A percentile compares a stretch with the other conserved stretches of the same genome.
phyloP scores from a whole-genome alignment of 2,888 invertebrate species.

The Plagiodera versicolora region DNA sequence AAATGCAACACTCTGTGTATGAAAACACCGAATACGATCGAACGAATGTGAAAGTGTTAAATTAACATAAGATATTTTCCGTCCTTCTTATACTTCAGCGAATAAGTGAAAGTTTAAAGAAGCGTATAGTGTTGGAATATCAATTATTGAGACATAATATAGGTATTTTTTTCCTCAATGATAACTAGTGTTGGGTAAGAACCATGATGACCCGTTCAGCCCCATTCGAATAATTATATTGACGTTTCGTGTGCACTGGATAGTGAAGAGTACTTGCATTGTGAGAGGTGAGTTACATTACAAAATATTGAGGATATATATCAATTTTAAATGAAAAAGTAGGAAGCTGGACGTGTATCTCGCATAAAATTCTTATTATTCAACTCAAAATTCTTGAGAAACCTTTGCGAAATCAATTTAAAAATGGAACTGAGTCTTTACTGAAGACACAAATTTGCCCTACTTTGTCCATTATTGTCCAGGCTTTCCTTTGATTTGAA shows the following conservation, averaged over 20 bases:
- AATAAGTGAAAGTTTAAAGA: conserved; percentile 21
- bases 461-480: too few relatives aligned
- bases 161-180: neutral
- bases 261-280: neutral
- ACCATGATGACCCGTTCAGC: neutral
- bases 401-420: too few relatives aligned
- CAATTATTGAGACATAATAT: neutral
- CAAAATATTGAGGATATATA: neutral
- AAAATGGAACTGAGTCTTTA: too few relatives aligned
- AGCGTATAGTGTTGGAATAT: neutral
- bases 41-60: conserved; percentile 5
- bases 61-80: neutral
- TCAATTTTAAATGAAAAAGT: neutral
- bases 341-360: too few relatives aligned
- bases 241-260: neutral
- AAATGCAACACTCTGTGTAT: too few relatives aligned
- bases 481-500: too few relatives aligned
- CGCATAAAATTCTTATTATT: too few relatives aligned
- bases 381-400: too few relatives aligned
- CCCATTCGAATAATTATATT: neutral
- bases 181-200: neutral
- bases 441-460: too few relatives aligned
- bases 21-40: too few relatives aligned
- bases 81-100: conserved; percentile 9
- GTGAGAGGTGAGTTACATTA: neutral